Conservation (phyloP, 2,888 invertebrate genomes). For the Ethmia dodecea region DNA sequence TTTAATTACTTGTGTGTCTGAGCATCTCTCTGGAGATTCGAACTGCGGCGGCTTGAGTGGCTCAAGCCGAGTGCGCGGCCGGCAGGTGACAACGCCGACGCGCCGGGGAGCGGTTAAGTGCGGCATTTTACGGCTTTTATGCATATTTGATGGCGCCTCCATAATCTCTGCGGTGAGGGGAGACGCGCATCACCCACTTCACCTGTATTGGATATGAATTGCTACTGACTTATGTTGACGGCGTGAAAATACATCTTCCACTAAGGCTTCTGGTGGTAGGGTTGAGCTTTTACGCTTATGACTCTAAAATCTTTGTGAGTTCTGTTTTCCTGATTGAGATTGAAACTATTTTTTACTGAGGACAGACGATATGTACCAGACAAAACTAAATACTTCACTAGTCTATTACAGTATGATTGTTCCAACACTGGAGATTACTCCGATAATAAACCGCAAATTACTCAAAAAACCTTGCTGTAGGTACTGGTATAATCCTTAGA, state of each 20-base stretch:
- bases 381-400: too few species aligned
- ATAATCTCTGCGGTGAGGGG: constrained; percentile 69
- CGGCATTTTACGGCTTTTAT: constrained; percentile 77
- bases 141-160: constrained; percentile 76
- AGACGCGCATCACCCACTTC: constrained; percentile 25
- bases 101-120: constrained; percentile 70
- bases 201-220: constrained; percentile 57
- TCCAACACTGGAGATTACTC: too few species aligned
- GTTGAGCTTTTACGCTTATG: not conserved
- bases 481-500: too few species aligned
- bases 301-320: not conserved
- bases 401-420: too few species aligned
- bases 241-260: not conserved
- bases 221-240: constrained; percentile 31
- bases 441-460: too few species aligned
- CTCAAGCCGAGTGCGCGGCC: too few species aligned
- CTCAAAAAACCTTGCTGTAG: too few species aligned
- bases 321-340: too few species aligned
- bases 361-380: too few species aligned
- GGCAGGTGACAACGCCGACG: constrained; percentile 59
- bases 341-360: too few species aligned
- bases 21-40: constrained; percentile 58
- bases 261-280: not conserved
- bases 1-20: constrained; percentile 71
- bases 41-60: constrained; percentile 19